Percentiles rank a stretch among this genome's conserved stretches.
Conservation (phyloP, 2,888 invertebrate species). For the Hermaeophaga mercurialis region DNA sequence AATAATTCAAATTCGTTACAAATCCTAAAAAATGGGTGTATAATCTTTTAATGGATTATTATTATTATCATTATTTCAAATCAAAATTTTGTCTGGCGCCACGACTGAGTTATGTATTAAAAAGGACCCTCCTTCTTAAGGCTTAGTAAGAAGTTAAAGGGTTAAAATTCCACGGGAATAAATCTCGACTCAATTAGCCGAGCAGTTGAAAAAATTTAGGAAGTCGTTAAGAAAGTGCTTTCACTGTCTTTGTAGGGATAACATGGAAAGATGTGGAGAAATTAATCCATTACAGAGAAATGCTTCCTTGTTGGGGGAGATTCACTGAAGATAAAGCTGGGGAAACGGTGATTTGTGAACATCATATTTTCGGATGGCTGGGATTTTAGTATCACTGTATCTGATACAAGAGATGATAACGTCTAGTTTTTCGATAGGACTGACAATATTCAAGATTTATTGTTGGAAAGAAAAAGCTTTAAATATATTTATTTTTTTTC, state of each 20-base stretch:
- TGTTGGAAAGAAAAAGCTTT: too few species aligned
- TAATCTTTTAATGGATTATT: too few species aligned
- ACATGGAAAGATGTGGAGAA: conserved; percentile 30
- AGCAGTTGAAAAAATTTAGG: conserved; percentile 25
- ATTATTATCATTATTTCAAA: too few species aligned
- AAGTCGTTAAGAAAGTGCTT: conserved; percentile 32
- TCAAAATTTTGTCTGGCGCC: too few species aligned
- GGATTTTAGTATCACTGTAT: conserved; percentile 17
- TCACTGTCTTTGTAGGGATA: conserved; percentile 24
- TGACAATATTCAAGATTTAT: conserved; percentile 14
- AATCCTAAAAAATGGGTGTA: too few species aligned
- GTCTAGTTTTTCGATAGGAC: conserved; percentile 7
- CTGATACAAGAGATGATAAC: conserved; percentile 23
- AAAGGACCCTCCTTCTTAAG: too few species aligned
- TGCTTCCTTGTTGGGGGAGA: conserved; percentile 29
- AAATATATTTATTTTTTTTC: too few species aligned
- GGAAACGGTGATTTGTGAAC: conserved; percentile 38
- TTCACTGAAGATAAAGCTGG: conserved; percentile 23
- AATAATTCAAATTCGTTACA: too few species aligned
- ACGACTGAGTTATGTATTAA: too few species aligned
- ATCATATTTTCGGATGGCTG: conserved; percentile 29
- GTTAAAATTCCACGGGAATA: conserved; percentile 24
- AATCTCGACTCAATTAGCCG: conserved; percentile 30
- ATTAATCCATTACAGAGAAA: conserved; percentile 38
- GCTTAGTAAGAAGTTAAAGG: conserved; percentile 9